A percentile compares a stretch with the other conserved stretches of the same genome.
Evolutionary conservation across 30 jellyfish, hydroid and myxozoan species (phyloP).

Genomic region (Sanderia malayensis): DNA sequence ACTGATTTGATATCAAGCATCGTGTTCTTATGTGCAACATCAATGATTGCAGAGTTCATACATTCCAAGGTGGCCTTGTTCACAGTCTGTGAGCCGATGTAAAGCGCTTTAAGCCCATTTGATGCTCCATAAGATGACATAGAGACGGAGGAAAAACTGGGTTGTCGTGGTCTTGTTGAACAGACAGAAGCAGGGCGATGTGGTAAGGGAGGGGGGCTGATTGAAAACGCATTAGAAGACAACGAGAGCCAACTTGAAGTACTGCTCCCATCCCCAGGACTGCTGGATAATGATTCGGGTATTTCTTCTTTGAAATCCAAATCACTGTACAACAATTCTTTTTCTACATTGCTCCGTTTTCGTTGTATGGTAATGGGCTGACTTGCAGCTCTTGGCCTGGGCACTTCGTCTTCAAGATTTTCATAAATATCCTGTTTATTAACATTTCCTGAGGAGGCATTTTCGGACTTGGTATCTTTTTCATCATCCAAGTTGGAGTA

Average conservation of each 20-base stretch:
- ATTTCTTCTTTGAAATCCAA: slow-evolving; percentile 49
- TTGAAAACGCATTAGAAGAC: slow-evolving; percentile 48
- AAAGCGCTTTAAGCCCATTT: slow-evolving; percentile 58
- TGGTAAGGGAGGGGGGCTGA: slow-evolving; percentile 83
- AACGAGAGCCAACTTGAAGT: slow-evolving; percentile 70
- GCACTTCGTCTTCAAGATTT: slow-evolving; percentile 41
- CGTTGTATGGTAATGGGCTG: slow-evolving; percentile 56
- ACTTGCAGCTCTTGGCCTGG: slow-evolving; percentile 61
- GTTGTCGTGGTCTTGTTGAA: slow-evolving; percentile 58
- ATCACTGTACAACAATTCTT: slow-evolving; percentile 69
- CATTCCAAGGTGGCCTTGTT: slow-evolving; percentile 41
- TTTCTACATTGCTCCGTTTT: slow-evolving; percentile 1
- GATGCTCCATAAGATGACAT: slow-evolving; percentile 45
- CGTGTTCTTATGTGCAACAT: slow-evolving; percentile 68
- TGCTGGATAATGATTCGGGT: slow-evolving; percentile 56
- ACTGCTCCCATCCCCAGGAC: slow-evolving; percentile 82
- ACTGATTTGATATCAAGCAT: slow-evolving; percentile 73
- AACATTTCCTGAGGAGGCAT: neutral
- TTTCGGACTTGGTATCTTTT: neutral
- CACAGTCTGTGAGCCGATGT: slow-evolving; percentile 69
- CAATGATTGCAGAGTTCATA: slow-evolving; percentile 67
- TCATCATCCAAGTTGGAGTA: slow-evolving; percentile 62
- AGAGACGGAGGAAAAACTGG: slow-evolving; percentile 64
- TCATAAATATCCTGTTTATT: slow-evolving; percentile 27
- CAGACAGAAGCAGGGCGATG: slow-evolving; percentile 65